Base-by-base conservation (phyloP, 1,140 invertebrate species). In the Rhagoletis zephyria region DNA sequence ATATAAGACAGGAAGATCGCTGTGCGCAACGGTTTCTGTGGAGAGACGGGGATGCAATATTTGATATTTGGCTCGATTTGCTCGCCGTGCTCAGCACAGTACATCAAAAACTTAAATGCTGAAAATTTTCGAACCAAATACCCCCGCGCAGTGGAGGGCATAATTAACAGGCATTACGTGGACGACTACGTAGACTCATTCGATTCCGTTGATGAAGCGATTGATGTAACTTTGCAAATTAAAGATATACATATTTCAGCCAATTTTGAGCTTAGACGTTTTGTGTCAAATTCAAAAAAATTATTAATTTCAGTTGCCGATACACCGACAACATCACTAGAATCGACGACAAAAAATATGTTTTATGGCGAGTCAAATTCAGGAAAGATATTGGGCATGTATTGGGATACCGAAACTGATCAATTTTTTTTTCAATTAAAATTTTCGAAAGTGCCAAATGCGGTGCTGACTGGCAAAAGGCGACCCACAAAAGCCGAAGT, bases 141-240 rank as follows among this genome's bases (percentile, higher is more conserved):
- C 19, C 90, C 91, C 0, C 6, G 70, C n/a, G 91, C 92, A 1
- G 90, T 89, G 7, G 16, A 89, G 0, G 91, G 90, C 0, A 90
- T 93, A 5, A 19, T 77, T 0, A 16, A 90, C 4, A 87, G 89
- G 40, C 90, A 91, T 81, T 93, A 93, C 77, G 92, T 93, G 89
- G 92, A 93, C 87, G 93, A 93, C 86, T 93, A 91, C 85, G 89
- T 93, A 7, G 59, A 60, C 12, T 60, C 59, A 86, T 81, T 89
- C 6, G 87, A 90, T 0, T 88, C 89, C 2, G 90, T 89, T 42
- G 30, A 77, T 1, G 89, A 89, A n/a, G 90, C 91, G 0, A 89
- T 87, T n/a, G 10, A 88, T 42, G 45, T 91, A 16, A 88, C 90
- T 6, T 70, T 77, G 9, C 45, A 92, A 59, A 89, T 92, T 30